Evolutionary conservation across 2,888 invertebrate species (phyloP), one percentile per base, ranked within the genome.

Genomic region (Caenorhabditis sp.): DNA sequence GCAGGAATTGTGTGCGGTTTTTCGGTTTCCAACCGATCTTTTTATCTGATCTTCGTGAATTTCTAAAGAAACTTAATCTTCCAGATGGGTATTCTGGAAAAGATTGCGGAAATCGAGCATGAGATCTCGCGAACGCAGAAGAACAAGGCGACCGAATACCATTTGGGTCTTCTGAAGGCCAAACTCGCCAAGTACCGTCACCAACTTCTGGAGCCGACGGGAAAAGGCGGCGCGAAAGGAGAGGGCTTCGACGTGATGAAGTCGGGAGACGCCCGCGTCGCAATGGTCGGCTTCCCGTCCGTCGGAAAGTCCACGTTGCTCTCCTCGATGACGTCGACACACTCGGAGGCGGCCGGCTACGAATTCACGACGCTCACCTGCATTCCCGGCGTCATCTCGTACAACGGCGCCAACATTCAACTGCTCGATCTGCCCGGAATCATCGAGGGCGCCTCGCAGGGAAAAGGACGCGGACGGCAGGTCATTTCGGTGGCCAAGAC

Each of bases 111-210:
- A 92, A 97, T 99, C 81, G 99, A 99, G 90, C 94, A 93, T 89
- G 99, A 99, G 93, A 99, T 99, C 82, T 94, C 95, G 93, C 92
- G 96, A 85, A 99, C 99, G 17, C 99, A 99, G 90, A 99, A 99
- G 91, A 99, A 99, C 91, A 99, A 99, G 94, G 98, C 98, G 7
- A 99, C 99, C 87, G 99, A 99, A 90, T 98, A 99, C 89, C 99
- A 99, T 92, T 93, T 99, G 91, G 99, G 99, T 41, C 92, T 99
- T 48, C 90, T 99, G 66, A 99, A 99, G 91, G 85, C 84, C 85
- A 96, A 96, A 91, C 91, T 96, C 89, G 96, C 96, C 0, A 96
- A 96, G 89, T 96, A 95, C 89, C 92, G 96, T 35, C 94, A 96
- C 1, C 96, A 98, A 89, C 90, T 99, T 43, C 90, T 99, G 68